A percentile compares a stretch with the other conserved stretches of the same genome.
phyloP scores from a whole-genome alignment of 1,140 invertebrate genomes.

The Plectus sambesii region DNA sequence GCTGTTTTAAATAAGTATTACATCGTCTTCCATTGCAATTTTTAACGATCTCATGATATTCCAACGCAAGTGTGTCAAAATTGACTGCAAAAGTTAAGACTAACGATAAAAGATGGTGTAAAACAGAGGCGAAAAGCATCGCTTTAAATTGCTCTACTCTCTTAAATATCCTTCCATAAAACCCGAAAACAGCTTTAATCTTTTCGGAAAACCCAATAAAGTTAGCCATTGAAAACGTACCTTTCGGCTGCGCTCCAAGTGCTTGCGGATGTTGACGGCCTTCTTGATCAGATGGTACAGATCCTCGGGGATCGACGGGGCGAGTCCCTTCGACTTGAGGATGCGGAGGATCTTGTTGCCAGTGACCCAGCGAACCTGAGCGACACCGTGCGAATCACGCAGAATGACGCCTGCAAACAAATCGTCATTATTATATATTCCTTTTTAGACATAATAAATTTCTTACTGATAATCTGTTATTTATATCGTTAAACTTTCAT shows the following conservation, averaged over 20 bases:
- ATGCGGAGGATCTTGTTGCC: conserved; percentile 96
- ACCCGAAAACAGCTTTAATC: conserved; percentile 13
- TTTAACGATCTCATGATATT: no score
- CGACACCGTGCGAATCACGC: conserved; percentile 96
- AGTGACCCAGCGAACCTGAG: conserved; percentile 92
- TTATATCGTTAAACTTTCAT: no score
- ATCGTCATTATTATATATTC: conserved; percentile 24
- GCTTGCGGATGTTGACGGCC: conserved; percentile 94
- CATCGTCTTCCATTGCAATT: no score
- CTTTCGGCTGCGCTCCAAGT: conserved; percentile 83
- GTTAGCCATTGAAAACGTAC: conserved; percentile 22
- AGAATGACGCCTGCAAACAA: conserved; percentile 90
- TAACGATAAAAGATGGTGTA: conserved; percentile 5
- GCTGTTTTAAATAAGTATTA: no score
- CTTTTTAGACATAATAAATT: no score
- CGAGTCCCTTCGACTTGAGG: conserved; percentile 75
- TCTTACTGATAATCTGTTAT: no score
- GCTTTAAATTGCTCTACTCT: neutral
- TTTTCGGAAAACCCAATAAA: conserved; percentile 1
- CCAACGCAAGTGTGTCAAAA: no score
- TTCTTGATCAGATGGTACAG: conserved; percentile 97
- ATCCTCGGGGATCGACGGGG: conserved; percentile 92
- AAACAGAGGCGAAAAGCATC: conserved; percentile 6
- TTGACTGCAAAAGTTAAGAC: no score
- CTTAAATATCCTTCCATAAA: neutral